These are phyloP conservation scores for Mionectes olivaceus DNA, from an alignment of 2,797 vertebrate genomes.

Conservation along the genomic window DNA sequence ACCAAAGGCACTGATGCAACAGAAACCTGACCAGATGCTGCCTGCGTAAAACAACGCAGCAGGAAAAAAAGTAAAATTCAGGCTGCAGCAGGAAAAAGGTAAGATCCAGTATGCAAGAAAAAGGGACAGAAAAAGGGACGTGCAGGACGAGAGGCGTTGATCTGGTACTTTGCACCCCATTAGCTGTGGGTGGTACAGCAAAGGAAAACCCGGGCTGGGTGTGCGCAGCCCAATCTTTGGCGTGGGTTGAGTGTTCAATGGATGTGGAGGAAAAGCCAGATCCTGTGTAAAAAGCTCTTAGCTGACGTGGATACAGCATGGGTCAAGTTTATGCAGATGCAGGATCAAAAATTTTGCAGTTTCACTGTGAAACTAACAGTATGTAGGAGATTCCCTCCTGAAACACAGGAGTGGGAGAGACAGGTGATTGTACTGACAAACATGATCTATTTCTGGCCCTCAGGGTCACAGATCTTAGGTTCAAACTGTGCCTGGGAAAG, in stretches of 20 bases:
- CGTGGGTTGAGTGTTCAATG: accelerated
- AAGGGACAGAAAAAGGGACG: not conserved
- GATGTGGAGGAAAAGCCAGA: not conserved
- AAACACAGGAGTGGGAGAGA: not conserved
- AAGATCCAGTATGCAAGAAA: not conserved
- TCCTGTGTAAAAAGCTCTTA: not conserved
- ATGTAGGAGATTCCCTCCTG: not conserved
- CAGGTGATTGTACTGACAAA: not conserved
- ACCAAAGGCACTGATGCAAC: not conserved
- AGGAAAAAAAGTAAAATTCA: not conserved
- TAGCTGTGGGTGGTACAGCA: not conserved
- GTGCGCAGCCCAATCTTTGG: not conserved
- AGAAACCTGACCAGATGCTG: not conserved
- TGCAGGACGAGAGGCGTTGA: not conserved
- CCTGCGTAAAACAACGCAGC: not conserved
- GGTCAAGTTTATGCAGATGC: not conserved
- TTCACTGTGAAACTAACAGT: not conserved
- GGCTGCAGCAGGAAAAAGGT: not conserved
- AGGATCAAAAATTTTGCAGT: not conserved
- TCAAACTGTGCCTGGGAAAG: not conserved
- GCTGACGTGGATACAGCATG: not conserved
- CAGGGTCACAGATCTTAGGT: not conserved
- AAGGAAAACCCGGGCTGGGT: not conserved
- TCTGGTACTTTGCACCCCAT: not conserved
- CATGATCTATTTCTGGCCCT: not conserved